A percentile compares a stretch with the other conserved stretches of the same genome.
These are phyloP conservation scores for Pluvialis apricaria DNA, from an alignment of 2,113 vertebrate genomes.

Conservation along the genomic window DNA sequence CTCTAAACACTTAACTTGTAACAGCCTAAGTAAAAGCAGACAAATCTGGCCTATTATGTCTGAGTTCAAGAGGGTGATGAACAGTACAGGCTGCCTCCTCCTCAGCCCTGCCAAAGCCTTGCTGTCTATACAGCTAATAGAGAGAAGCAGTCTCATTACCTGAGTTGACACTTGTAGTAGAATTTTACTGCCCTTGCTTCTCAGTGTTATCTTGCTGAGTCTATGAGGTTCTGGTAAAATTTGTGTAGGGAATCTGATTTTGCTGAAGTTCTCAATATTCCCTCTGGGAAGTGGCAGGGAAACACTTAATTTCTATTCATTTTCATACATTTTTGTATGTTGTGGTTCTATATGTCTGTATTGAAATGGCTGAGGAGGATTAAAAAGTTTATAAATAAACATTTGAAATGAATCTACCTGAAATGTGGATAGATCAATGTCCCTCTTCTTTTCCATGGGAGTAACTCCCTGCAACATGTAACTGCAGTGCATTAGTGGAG, in stretches of 20 bases:
- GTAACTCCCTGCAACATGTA: neutral
- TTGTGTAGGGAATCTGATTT: neutral
- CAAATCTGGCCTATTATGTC: neutral
- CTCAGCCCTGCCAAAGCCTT: neutral
- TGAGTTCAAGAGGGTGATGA: neutral
- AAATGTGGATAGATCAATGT: neutral
- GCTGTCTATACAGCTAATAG: neutral
- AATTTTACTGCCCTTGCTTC: neutral
- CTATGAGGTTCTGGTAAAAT: neutral
- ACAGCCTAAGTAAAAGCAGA: neutral
- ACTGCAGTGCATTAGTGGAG: neutral
- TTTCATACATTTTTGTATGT: neutral
- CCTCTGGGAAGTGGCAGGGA: neutral
- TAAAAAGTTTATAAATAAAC: neutral
- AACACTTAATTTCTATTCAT: rapidly evolving
- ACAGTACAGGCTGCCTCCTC: neutral
- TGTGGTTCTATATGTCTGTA: neutral
- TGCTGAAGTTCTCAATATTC: neutral
- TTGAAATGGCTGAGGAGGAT: neutral
- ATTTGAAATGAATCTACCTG: neutral
- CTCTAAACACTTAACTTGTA: neutral
- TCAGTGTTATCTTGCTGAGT: neutral
- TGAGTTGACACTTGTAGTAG: neutral
- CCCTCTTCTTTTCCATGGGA: neutral
- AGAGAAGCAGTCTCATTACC: neutral